phyloP scores from a whole-genome alignment of 2,113 vertebrate species.

The Notechis scutatus region DNA sequence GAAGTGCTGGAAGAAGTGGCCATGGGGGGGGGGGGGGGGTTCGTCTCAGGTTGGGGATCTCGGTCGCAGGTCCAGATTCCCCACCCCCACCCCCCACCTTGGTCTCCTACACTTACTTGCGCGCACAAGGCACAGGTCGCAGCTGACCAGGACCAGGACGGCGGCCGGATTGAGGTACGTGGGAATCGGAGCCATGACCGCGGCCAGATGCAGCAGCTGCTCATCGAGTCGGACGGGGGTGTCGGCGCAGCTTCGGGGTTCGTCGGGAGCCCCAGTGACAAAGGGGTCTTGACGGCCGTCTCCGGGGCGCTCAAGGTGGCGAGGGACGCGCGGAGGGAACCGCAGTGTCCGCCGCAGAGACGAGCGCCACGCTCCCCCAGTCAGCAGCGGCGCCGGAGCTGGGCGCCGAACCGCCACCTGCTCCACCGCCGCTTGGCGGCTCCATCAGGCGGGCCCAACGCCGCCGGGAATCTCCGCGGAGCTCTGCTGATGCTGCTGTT shows the following conservation, averaged over 20 bases:
- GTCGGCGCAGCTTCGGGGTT: not conserved
- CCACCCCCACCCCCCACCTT: not conserved
- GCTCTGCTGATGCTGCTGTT: not conserved
- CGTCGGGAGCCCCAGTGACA: too few relatives aligned
- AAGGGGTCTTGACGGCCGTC: not conserved
- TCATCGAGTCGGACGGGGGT: not conserved
- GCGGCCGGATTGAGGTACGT: conserved; percentile 55
- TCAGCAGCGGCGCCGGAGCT: not conserved
- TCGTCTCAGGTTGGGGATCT: too few relatives aligned
- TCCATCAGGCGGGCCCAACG: not conserved
- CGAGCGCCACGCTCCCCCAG: not conserved
- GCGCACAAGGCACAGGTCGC: conserved; percentile 85
- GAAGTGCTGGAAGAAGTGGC: not conserved
- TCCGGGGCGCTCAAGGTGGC: not conserved
- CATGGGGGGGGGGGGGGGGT: fast-evolving
- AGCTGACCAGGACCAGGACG: conserved; percentile 86
- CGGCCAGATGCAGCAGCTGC: not conserved
- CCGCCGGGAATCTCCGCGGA: not conserved
- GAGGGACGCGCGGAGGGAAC: not conserved
- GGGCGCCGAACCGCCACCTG: not conserved
- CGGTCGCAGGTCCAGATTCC: not conserved
- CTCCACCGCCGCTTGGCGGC: not conserved
- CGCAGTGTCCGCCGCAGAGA: not conserved
- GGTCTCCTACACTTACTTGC: conserved; percentile 81
- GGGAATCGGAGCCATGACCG: conserved; percentile 37